Conservation (phyloP, 2,113 vertebrate genomes). For the Chaetorhynchus papuensis region DNA sequence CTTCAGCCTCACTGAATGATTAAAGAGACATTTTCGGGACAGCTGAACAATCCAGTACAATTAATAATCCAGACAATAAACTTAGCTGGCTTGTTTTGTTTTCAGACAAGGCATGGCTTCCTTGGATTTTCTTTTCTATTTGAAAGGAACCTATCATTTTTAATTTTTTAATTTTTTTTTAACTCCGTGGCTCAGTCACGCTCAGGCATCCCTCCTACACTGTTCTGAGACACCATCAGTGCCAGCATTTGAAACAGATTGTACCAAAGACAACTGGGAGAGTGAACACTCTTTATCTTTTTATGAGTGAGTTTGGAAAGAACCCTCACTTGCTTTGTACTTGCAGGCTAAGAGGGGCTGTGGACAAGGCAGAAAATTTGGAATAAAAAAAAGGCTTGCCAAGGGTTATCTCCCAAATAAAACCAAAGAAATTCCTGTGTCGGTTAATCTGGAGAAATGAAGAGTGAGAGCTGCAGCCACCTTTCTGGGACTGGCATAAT, state of each 20-base stretch:
- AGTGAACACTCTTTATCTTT: conserved; percentile 1
- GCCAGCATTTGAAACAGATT: conserved; percentile 55
- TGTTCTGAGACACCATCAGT: conserved; percentile 56
- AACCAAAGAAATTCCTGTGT: background rate
- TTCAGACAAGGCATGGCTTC: background rate
- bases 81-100: background rate
- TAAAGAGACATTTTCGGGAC: conserved; percentile 6
- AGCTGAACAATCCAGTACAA: background rate
- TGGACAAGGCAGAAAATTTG: background rate
- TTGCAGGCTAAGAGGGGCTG: background rate
- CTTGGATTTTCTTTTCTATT: background rate
- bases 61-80: conserved; percentile 18
- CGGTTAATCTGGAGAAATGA: background rate
- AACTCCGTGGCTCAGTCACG: conserved; percentile 25
- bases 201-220: conserved; percentile 61
- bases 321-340: background rate
- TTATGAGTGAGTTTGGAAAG: conserved; percentile 26
- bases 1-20: background rate
- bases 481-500: background rate
- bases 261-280: conserved; percentile 15
- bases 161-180: background rate
- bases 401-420: background rate
- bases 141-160: background rate
- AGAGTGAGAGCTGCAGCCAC: background rate
- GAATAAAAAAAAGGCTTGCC: background rate